These are phyloP conservation scores for Cyprinodon diabolis DNA, from an alignment of 2,797 vertebrate species.

Conservation along the genomic window DNA sequence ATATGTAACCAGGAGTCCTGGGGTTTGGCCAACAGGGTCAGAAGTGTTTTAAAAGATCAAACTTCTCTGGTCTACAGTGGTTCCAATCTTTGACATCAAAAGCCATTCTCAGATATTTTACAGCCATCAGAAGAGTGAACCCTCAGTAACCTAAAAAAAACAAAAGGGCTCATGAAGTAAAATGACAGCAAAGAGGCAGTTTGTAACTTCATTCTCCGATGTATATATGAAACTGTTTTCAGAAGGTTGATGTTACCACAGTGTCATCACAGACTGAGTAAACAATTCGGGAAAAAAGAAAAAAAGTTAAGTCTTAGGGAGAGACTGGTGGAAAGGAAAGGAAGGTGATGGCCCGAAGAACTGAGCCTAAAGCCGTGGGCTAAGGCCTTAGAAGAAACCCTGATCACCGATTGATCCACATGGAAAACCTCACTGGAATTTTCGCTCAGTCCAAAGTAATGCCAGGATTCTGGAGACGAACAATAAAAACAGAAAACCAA, in stretches of 20 bases:
- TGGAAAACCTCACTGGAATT: not conserved
- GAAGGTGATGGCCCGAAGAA: not conserved
- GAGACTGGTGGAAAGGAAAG: not conserved
- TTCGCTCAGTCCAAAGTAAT: slow-evolving; percentile 6
- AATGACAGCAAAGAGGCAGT: not conserved
- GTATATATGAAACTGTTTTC: not conserved
- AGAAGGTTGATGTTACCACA: not conserved
- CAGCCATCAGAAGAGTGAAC: not conserved
- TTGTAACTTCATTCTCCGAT: not conserved
- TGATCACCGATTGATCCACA: not conserved
- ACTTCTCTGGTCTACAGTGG: not conserved
- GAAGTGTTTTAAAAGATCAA: not conserved
- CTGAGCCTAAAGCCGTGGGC: not conserved
- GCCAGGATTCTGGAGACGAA: not conserved
- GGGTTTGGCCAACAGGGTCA: slow-evolving; percentile 8
- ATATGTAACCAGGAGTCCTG: slow-evolving; percentile 47
- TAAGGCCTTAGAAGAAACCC: not conserved
- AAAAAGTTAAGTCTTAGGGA: not conserved
- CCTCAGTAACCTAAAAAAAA: not conserved
- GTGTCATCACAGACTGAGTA: not conserved
- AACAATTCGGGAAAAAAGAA: not conserved
- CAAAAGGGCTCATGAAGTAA: not conserved
- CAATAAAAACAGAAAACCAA: not conserved
- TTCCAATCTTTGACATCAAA: not conserved
- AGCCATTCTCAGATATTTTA: not conserved